These are phyloP conservation scores for Ginglymostoma cirratum DNA, from an alignment of 2,113 vertebrate genomes.

Conservation along the genomic window DNA sequence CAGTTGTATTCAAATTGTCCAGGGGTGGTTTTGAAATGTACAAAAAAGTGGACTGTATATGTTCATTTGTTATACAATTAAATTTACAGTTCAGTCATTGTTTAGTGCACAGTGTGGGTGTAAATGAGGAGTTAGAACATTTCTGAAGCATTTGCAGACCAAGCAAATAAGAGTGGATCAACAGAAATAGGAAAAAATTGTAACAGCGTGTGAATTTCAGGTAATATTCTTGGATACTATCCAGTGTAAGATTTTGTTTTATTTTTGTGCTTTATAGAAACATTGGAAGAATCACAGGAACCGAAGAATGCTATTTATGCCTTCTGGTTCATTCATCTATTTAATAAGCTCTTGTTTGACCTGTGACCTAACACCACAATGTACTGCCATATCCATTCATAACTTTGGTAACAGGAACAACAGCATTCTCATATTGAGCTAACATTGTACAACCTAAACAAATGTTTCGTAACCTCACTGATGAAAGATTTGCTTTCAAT, in stretches of 20 bases:
- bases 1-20: slow-evolving; percentile 1
- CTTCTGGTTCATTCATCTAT: background rate
- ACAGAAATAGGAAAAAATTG: background rate
- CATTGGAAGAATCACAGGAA: background rate
- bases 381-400: background rate
- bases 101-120: background rate
- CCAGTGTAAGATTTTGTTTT: background rate
- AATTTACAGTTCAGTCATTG: background rate
- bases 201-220: background rate
- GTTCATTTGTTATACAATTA: background rate
- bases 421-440: background rate
- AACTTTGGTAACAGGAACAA: background rate
- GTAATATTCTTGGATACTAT: background rate
- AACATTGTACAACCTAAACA: background rate
- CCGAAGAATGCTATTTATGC: background rate
- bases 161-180: background rate
- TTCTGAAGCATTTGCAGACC: background rate
- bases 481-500: background rate
- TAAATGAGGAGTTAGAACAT: slow-evolving; percentile 12
- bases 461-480: background rate
- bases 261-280: background rate
- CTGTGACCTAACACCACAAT: background rate
- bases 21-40: background rate
- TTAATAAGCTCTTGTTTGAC: background rate
- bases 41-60: background rate